Base-by-base conservation (phyloP, 2,888 invertebrate species). In the Hemicrepidius hirtus region DNA sequence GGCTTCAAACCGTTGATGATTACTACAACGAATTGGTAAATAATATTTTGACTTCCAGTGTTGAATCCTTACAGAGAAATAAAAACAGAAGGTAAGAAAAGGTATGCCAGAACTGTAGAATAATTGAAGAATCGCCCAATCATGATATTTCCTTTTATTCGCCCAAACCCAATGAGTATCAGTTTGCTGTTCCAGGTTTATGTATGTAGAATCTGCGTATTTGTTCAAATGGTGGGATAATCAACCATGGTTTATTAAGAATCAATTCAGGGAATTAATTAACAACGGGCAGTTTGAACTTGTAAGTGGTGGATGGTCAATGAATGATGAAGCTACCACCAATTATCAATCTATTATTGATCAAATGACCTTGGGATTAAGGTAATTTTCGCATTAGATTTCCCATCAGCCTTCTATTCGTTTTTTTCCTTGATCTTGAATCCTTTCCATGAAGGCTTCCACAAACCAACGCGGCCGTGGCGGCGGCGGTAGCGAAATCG, bases 1-100 rank as follows among this genome's bases (percentile, higher is more conserved):
- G 97, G 97, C 85, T 97, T 57, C 96, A 96, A 86, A 97, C 97
- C 0, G 94, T 97, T 0, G 97, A 98, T 83, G 95, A 97, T 84
- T 50, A 50, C 24, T 50, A 50, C 13, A 12, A 3, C 6, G 24
- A 12, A 24, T 6, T 28, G 16, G n/a, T 35, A 10, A 6, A 20
- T 83, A 96, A 95, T 81, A 97, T 97, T 62, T 85, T 98, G 65
- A 96, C 97, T 82, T 94, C 95, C 0, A 97, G 97, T 0, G 86
- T 97, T 3, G 88, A 90, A 21, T 92, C 94, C 37, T 86, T 98
- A 3, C 85, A 90, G 81, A 90, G 90, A 72, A 91, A 97, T 82
- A 91, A 93, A 0, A 87, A 88, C 0, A 89, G 93, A 50, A 50
- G 50, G 50, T 50, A 12, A 1, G n/a, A n/a, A n/a, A n/a, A n/a